Evolutionary conservation across 2,113 vertebrate species (phyloP).

Genomic region (Sisor rabdophorus): DNA sequence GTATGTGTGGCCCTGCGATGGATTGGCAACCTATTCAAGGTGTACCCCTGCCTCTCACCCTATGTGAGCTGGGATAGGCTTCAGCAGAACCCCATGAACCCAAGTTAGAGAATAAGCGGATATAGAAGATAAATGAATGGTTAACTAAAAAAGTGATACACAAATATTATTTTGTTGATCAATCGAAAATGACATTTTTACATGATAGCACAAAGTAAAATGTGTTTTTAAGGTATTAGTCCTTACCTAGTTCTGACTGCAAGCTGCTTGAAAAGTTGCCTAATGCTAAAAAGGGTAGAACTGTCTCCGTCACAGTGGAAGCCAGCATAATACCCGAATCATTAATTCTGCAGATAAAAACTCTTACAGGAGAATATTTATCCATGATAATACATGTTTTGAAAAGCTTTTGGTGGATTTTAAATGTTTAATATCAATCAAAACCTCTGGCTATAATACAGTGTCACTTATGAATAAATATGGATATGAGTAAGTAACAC

Average conservation of each 20-base stretch:
- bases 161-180: not conserved
- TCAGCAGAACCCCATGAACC: too few relatives aligned
- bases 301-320: not conserved
- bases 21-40: too few relatives aligned
- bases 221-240: not conserved
- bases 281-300: not conserved
- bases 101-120: too few relatives aligned
- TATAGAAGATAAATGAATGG: too few relatives aligned
- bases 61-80: too few relatives aligned
- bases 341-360: not conserved
- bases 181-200: not conserved
- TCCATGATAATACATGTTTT: not conserved
- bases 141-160: too few relatives aligned
- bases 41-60: too few relatives aligned
- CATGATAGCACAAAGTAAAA: not conserved
- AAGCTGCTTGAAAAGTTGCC: not conserved
- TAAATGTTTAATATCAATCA: conserved; percentile 24
- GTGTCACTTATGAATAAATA: not conserved
- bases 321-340: not conserved
- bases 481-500: not conserved
- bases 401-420: not conserved
- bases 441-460: conserved; percentile 1
- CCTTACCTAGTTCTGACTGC: not conserved
- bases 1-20: too few relatives aligned
- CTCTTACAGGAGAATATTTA: not conserved